Evolutionary conservation across 1,140 invertebrate species (phyloP), one percentile per base, ranked within the genome.

Genomic region (Panagrolaimus sp.): DNA sequence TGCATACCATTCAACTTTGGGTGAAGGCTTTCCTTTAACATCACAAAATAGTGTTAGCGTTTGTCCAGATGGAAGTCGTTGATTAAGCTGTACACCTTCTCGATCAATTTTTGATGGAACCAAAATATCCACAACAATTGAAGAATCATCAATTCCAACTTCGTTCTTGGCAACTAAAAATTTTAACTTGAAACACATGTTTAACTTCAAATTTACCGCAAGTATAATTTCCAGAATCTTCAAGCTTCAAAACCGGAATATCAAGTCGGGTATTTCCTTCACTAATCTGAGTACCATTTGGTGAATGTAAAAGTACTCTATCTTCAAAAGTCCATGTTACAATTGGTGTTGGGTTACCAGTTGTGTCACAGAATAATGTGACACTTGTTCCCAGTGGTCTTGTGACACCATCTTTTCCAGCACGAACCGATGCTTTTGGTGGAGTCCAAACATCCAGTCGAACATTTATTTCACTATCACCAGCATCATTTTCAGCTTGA

Each of bases 401-500:
- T 5, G 82, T 71, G 4, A 78, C 20, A 3, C 67, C 23, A 11
- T 47, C 62, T 16, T 72, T 66, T 20, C 46, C 46, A 14, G 65
- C 74, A 14, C 23, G 64, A 13, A 75, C 65, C 42, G 68, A 38
- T n/a, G 69, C 71, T 14, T 11, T 38, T 9, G 38, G 57, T 27
- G 9, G 13, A 7, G 75, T 72, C 65, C 72, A 82, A 4, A 81
- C 74, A 70, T 81, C 73, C 5, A 81, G 64, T 27, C 31, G 27
- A 20, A 80, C 70, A 48, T 77, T 74, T 13, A 69, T 42, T 46
- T 76, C 74, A 11, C 57, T 73, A 1, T 62, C 51, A 16, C 79
- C 79, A 16, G 79, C 79, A 27, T 76, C 71, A 63, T 81, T 81
- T 63, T 82, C 78, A n/a, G 80, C 79, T 13, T 69, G 45, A 53